Percentiles rank a stretch among this genome's conserved stretches.
These are phyloP conservation scores for Itoplectis maculator DNA, from an alignment of 2,888 invertebrate species.

Conservation along the genomic window DNA sequence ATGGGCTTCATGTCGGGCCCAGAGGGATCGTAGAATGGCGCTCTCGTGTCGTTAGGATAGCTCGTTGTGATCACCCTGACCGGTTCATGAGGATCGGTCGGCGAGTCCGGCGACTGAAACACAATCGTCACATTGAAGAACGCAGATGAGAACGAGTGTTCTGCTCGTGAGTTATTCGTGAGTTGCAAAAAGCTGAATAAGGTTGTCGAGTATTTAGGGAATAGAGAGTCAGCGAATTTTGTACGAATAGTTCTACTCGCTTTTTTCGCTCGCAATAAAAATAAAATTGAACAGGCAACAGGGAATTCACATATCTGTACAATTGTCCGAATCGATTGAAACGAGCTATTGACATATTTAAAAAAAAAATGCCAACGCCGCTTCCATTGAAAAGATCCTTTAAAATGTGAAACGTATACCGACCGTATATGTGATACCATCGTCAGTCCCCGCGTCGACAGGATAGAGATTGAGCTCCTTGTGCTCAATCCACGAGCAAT, in stretches of 20 bases:
- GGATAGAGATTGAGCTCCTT: slow-evolving; percentile 94
- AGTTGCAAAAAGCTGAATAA: neutral
- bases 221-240: slow-evolving; percentile 23
- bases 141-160: neutral
- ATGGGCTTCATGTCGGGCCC: slow-evolving; percentile 91
- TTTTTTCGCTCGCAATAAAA: neutral
- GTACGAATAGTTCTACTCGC: slow-evolving; percentile 8
- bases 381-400: neutral
- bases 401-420: slow-evolving; percentile 69
- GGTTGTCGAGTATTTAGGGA: neutral
- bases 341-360: neutral
- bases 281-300: neutral
- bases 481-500: slow-evolving; percentile 96
- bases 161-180: neutral
- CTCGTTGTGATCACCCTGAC: slow-evolving; percentile 96
- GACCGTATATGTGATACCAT: slow-evolving; percentile 96
- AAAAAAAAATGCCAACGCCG: neutral
- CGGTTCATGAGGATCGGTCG: slow-evolving; percentile 91
- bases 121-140: slow-evolving; percentile 32
- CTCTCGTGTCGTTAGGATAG: slow-evolving; percentile 95
- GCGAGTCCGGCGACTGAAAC: slow-evolving; percentile 91
- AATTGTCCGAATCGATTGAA: neutral
- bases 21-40: slow-evolving; percentile 95
- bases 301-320: neutral
- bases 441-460: slow-evolving; percentile 98